Percentiles rank a stretch among this genome's conserved stretches.
Conservation (phyloP, 2,797 vertebrate species). For the Rhinatrema bivittatum region DNA sequence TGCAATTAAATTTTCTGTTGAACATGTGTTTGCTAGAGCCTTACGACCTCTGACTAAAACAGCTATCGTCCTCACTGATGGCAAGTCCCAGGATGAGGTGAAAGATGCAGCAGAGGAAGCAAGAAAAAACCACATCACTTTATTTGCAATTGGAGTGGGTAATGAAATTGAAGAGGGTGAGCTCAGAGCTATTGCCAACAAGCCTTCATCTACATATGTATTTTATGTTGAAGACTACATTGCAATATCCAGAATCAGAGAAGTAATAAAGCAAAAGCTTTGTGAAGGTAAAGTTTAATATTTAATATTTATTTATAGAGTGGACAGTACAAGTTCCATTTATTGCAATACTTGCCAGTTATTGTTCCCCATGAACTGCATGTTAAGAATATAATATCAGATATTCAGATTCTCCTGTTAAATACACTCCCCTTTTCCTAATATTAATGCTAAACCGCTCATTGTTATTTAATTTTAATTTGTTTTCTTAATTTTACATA, state of each 20-base stretch:
- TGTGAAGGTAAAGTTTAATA: constrained; percentile 78
- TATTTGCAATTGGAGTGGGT: constrained; percentile 94
- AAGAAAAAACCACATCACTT: constrained; percentile 82
- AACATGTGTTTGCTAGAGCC: constrained; percentile 85
- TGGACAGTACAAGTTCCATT: neutral
- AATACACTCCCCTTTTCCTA: no score
- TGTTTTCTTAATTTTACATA: no score
- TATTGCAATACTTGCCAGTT: no score
- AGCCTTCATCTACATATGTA: constrained; percentile 84
- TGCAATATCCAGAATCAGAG: constrained; percentile 90
- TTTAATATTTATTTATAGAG: no score
- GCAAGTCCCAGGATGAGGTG: constrained; percentile 94
- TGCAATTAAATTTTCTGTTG: constrained; percentile 85
- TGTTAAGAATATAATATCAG: no score
- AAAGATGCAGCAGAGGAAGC: constrained; percentile 80
- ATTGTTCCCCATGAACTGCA: no score
- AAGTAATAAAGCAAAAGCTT: constrained; percentile 93
- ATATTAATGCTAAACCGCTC: no score
- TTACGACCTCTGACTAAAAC: constrained; percentile 85
- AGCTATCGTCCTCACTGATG: constrained; percentile 91
- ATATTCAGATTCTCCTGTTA: no score
- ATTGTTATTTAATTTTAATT: no score
- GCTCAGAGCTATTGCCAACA: constrained; percentile 88
- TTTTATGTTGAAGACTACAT: constrained; percentile 95
- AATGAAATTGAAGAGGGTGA: constrained; percentile 79